Conservation (phyloP, 1,140 invertebrate species). For the Papilio xuthus region DNA sequence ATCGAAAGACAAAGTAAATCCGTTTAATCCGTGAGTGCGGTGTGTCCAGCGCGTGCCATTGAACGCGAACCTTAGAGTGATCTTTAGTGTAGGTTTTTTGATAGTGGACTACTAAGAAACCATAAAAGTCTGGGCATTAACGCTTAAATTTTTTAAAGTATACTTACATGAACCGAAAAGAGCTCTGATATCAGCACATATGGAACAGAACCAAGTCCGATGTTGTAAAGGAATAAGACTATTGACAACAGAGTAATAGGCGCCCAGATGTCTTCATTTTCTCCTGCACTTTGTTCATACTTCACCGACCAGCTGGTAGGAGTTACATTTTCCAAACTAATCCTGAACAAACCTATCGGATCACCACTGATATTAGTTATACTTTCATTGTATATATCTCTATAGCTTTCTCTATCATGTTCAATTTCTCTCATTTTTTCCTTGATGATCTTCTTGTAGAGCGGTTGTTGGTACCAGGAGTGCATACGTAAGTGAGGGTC, state of each 20-base stretch:
- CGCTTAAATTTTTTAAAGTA: too few species aligned
- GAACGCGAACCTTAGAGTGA: too few species aligned
- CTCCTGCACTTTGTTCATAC: slow-evolving; percentile 46
- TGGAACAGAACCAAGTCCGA: slow-evolving; percentile 76
- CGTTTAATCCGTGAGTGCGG: too few species aligned
- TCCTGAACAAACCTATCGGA: slow-evolving; percentile 48
- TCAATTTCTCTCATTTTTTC: slow-evolving; percentile 55
- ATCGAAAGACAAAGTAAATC: too few species aligned
- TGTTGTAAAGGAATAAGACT: slow-evolving; percentile 71
- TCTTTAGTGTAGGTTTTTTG: too few species aligned
- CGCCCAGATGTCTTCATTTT: slow-evolving; percentile 57
- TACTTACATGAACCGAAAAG: slow-evolving; percentile 75
- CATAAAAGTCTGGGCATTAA: too few species aligned
- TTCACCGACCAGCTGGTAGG: slow-evolving; percentile 44
- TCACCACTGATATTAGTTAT: slow-evolving; percentile 44
- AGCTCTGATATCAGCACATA: slow-evolving; percentile 72
- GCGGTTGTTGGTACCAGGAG: slow-evolving; percentile 63
- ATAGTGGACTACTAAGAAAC: too few species aligned
- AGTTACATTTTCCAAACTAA: slow-evolving; percentile 47
- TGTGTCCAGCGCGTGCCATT: too few species aligned
- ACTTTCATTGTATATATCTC: slow-evolving; percentile 48
- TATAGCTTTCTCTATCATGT: slow-evolving; percentile 43
- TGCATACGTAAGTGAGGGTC: slow-evolving; percentile 67
- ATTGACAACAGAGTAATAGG: slow-evolving; percentile 64
- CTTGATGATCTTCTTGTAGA: slow-evolving; percentile 55